Percentiles rank a stretch among this genome's conserved stretches.
Evolutionary conservation across 53 echinoderm and acorn worm species (phyloP).

Genomic region (Temnopleurus reevesii): DNA sequence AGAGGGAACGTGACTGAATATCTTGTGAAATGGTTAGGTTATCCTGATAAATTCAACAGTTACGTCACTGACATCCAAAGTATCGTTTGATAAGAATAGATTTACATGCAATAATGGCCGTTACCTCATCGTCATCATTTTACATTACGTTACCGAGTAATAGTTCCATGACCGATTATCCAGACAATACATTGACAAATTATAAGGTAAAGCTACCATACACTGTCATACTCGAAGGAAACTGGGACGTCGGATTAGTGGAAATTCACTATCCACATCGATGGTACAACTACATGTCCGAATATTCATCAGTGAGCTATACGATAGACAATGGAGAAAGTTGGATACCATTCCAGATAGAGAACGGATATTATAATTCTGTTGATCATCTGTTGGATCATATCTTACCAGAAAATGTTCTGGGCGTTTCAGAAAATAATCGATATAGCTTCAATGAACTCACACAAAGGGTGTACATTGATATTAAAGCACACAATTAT

Average conservation of each 20-base stretch:
- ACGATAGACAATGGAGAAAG: not conserved
- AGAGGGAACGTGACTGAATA: conserved; percentile 32
- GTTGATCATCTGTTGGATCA: not conserved
- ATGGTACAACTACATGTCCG: conserved; percentile 40
- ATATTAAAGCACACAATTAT: not conserved
- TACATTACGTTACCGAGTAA: conserved; percentile 62
- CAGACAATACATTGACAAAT: conserved; percentile 54
- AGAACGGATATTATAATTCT: not conserved
- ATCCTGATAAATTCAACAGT: conserved; percentile 57
- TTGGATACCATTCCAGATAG: not conserved
- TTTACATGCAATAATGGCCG: not conserved
- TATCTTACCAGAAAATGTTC: not conserved
- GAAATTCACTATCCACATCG: conserved; percentile 54
- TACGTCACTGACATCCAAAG: conserved; percentile 42
- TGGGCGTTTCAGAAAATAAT: not conserved
- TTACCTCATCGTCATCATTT: conserved; percentile 15
- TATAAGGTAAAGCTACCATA: conserved; percentile 39
- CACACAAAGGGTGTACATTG: not conserved
- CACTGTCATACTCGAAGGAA: not conserved
- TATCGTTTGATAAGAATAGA: not conserved
- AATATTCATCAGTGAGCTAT: not conserved
- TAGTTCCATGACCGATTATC: conserved; percentile 44
- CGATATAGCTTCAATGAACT: not conserved
- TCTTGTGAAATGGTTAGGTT: conserved; percentile 58
- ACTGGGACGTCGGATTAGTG: conserved; percentile 16